Base-by-base conservation (phyloP, 2,113 vertebrate species). In the Athene noctua region DNA sequence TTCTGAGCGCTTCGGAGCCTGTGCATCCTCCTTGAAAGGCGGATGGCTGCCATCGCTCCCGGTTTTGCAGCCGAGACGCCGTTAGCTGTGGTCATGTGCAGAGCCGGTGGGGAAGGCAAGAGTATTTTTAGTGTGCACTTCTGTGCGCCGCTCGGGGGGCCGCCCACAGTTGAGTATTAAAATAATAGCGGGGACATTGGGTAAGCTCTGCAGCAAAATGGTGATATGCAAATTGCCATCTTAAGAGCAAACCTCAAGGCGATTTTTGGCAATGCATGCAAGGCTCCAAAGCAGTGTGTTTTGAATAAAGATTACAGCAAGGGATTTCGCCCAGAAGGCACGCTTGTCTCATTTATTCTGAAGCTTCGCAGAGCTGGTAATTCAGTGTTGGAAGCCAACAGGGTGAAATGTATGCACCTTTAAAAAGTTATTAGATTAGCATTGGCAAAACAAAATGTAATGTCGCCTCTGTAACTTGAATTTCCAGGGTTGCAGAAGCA, bases 221-320 rank as follows among this genome's bases (percentile, higher is more conserved):
- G 70, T 93, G 88, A 87, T 75, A 91, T 97, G 92, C 71, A 97
- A 93, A 97, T 95, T 93, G 66, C 72, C 81, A 17, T 89, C 91
- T 94, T 83, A 67, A 91, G 92, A 95, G 91, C 86, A 52, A 91
- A 95, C 81, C 94, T 95, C 88, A 78, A 54, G 84, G 94, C 26
- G 40, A 86, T 87, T 92, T 88, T 94, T 96, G 96, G 88, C 92
- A 86, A 52, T 13, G 79, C 62, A 20, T 27, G 8, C 74, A 40
- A 84, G 66, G 71, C 90, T 96, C 73, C 0, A 1, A 34, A 85
- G 93, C n/a, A 0, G 34, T 74, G 81, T 93, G 92, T 91, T 96
- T 91, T 59, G 88, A 96, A 91, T 96, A 90, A 92, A 95, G 79
- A 92, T 95, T 95, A 81, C 70, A 88, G 80, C 61, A 21, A 78